These are phyloP conservation scores for Arvicanthis niloticus DNA, from an alignment of 2,113 vertebrate species.

Conservation along the genomic window DNA sequence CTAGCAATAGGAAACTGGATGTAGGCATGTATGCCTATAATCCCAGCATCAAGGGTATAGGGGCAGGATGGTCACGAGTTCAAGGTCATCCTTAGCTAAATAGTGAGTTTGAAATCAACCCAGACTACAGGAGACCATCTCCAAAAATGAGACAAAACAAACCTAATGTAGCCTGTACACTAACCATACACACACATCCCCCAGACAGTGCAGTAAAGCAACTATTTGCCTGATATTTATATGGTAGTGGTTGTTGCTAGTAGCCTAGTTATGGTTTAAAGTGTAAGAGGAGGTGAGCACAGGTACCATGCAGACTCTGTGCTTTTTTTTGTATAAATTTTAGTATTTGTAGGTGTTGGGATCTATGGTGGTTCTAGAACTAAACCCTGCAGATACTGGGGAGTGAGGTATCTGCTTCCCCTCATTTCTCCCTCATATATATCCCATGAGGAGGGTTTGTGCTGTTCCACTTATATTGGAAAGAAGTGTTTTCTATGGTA, in stretches of 20 bases:
- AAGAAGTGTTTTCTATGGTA: too few relatives aligned
- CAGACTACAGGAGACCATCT: neutral
- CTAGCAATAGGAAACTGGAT: neutral
- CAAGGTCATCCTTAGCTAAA: neutral
- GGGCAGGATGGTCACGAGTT: neutral
- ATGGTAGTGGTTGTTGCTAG: too few relatives aligned
- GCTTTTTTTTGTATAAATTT: neutral
- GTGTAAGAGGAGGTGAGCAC: too few relatives aligned
- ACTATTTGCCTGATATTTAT: too few relatives aligned
- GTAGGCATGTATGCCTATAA: neutral
- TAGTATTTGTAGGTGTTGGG: neutral
- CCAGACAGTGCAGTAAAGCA: neutral
- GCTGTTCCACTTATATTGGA: neutral
- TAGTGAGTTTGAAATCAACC: neutral
- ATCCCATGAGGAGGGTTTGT: neutral
- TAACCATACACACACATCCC: neutral
- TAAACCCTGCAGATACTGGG: too few relatives aligned
- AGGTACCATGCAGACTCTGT: too few relatives aligned
- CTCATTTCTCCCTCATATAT: neutral
- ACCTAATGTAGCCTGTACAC: too few relatives aligned
- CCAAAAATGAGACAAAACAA: neutral
- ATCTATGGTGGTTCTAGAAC: neutral
- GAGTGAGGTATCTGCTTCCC: rapidly evolving
- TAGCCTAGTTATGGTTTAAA: neutral
- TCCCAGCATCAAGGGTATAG: neutral